Base-by-base conservation (phyloP, 2,797 vertebrate genomes). In the Salmo trutta region DNA sequence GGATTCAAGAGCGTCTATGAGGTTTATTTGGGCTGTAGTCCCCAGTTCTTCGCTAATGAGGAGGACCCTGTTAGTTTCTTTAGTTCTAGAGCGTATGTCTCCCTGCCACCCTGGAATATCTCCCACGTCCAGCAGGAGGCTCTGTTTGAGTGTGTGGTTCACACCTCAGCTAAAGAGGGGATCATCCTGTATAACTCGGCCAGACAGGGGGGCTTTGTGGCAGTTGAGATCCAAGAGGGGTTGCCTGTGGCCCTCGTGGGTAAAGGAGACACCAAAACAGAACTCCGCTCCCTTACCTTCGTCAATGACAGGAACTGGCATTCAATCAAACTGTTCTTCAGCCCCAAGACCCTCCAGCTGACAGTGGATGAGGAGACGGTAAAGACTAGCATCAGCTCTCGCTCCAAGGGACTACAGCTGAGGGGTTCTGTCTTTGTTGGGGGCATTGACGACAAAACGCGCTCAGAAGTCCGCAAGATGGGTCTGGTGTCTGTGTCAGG, bases 51-150 rank as follows among this genome's bases (percentile, higher is more conserved):
- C 84, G 94, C 96, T 65, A 91, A 83, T 1, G 95, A 97, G 77
- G 93, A 96, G 67, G 95, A 98, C 24, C 89, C 96, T 0, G 91
- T 98, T 77, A 98, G 94, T 90, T 97, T 98, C 86, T 98, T 98
- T 86, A 99, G 97, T 86, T 96, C 97, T 12, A 95, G 93, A 82
- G 97, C 96, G 33, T 98, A 95, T 54, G 74, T 98, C 83, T 94
- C 94, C 52, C 91, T 98, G 83, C 93, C 95, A 19, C 75, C 87
- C 0, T 97, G 95, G 95, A 93, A 86, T 1, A 17, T 62, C 8
- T 62, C 59, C 21, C 59, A 62, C 59, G 8, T 88, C 53, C 91
- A 86, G 3, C 76, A 89, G 1, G 93, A 93, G 24, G 93, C 93
- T 5, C 19, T 85, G 3, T 93, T 97, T 19, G 90, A 96, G 79